Conservation (phyloP, 2,113 vertebrate genomes). For the Pagrus major region DNA sequence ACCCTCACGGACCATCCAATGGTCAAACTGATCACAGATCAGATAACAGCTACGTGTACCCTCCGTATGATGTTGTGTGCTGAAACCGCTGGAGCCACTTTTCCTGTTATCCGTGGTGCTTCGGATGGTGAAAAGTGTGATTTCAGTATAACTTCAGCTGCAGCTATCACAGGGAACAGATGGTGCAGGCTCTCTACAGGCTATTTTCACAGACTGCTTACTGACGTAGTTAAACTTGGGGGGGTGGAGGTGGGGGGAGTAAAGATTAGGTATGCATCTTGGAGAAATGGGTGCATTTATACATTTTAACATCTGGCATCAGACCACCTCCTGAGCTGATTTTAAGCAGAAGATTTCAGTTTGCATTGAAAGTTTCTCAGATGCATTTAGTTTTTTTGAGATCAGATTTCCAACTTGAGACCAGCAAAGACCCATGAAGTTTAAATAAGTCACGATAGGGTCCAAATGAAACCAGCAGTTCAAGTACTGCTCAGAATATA, state of each 20-base stretch:
- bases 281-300: not conserved
- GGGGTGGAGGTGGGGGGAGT: no score
- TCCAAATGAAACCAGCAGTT: not conserved
- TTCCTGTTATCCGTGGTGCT: not conserved
- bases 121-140: not conserved
- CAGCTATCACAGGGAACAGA: slow-evolving; percentile 8
- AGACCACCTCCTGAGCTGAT: not conserved
- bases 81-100: not conserved
- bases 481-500: not conserved
- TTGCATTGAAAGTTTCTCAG: not conserved
- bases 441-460: not conserved
- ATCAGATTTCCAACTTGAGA: not conserved
- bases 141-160: not conserved
- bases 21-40: not conserved
- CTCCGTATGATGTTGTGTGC: not conserved
- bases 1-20: not conserved
- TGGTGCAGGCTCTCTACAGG: not conserved
- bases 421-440: not conserved
- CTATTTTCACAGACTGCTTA: not conserved
- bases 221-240: not conserved
- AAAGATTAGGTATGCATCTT: not conserved
- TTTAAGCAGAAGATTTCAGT: not conserved
- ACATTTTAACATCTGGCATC: not conserved
- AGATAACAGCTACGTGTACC: not conserved
- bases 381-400: not conserved